Evolutionary conservation across 2,113 vertebrate genomes (phyloP).

Genomic region (Thunnus thynnus): DNA sequence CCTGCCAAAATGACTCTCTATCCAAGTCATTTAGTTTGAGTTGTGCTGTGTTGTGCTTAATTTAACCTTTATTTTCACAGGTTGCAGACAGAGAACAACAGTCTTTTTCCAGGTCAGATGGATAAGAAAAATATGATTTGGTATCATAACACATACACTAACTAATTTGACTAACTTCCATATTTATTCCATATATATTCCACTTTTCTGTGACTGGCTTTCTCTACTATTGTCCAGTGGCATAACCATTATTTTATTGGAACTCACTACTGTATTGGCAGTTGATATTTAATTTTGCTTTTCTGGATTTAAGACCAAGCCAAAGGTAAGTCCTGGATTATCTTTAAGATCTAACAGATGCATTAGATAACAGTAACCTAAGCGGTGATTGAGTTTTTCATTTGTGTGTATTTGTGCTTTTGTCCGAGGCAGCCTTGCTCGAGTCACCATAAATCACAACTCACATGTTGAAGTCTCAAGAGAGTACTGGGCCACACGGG

Average conservation of each 20-base stretch:
- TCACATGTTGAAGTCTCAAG: slow-evolving; percentile 21
- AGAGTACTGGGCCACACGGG: slow-evolving; percentile 2
- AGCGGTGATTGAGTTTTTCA: slow-evolving; percentile 5
- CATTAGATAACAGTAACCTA: neutral
- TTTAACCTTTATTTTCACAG: neutral
- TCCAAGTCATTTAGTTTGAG: neutral
- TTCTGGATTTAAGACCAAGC: neutral
- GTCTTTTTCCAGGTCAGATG: too few relatives aligned
- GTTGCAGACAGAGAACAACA: too few relatives aligned
- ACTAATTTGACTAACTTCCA: too few relatives aligned
- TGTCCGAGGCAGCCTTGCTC: slow-evolving; percentile 10
- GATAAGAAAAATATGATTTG: too few relatives aligned
- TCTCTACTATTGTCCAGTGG: too few relatives aligned
- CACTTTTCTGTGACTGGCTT: too few relatives aligned
- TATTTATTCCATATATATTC: too few relatives aligned
- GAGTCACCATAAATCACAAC: slow-evolving; percentile 39
- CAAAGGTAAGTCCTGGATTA: neutral
- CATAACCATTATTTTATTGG: neutral
- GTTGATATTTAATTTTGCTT: neutral
- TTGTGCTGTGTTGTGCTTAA: neutral
- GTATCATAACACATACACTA: too few relatives aligned
- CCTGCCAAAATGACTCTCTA: slow-evolving; percentile 1
- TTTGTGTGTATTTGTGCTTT: slow-evolving; percentile 15
- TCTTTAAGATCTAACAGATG: neutral
- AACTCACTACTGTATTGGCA: neutral